Evolutionary conservation across 2,797 vertebrate species (phyloP).

Genomic region (Spizella passerina): DNA sequence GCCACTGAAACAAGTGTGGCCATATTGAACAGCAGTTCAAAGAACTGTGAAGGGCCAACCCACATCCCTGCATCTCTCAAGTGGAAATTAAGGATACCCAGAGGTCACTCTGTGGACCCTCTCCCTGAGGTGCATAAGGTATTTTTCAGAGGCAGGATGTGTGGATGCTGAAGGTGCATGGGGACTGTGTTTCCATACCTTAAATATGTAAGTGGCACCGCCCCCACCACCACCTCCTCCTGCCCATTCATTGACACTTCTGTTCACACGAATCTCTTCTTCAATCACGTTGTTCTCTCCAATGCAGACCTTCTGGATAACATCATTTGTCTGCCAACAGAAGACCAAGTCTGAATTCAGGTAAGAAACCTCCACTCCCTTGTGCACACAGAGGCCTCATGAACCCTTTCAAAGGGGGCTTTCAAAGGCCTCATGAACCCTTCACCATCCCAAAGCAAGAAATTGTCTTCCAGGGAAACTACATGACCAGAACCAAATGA

Average conservation of each 20-base stretch:
- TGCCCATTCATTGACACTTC: constrained; percentile 83
- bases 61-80: neutral
- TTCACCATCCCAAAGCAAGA: neutral
- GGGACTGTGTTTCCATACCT: constrained; percentile 77
- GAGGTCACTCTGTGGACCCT: neutral
- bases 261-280: constrained; percentile 88
- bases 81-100: neutral
- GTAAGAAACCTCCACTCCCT: neutral
- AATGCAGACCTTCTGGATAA: constrained; percentile 89
- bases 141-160: neutral
- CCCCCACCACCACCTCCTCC: constrained; percentile 92
- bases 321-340: constrained; percentile 80
- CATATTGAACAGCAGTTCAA: neutral
- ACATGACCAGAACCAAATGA: neutral
- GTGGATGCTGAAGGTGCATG: neutral
- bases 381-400: neutral
- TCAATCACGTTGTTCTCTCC: constrained; percentile 90
- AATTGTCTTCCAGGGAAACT: neutral
- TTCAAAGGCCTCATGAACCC: neutral
- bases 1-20: neutral
- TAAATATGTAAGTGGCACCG: constrained; percentile 94
- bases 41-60: neutral
- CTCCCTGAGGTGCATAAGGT: neutral
- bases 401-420: neutral
- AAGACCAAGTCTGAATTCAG: neutral